A percentile compares a stretch with the other conserved stretches of the same genome.
Evolutionary conservation across 2,888 invertebrate species (phyloP).

Genomic region (Andrena praecox): DNA sequence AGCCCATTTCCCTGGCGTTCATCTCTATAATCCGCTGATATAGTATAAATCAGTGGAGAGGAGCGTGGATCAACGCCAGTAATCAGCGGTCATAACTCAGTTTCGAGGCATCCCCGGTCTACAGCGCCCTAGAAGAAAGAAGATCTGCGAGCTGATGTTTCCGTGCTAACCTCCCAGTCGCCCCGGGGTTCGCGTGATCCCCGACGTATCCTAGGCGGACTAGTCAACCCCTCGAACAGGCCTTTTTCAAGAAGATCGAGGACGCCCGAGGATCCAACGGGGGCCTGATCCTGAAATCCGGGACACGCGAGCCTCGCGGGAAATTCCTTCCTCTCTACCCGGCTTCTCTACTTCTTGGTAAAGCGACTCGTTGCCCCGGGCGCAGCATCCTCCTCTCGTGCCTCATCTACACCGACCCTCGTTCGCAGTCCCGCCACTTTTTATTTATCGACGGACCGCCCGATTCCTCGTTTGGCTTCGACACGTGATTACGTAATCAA

Average conservation of each 20-base stretch:
- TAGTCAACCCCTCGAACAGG: constrained; percentile 77
- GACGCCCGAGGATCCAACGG: constrained; percentile 73
- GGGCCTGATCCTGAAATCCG: constrained; percentile 79
- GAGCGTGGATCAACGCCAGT: constrained; percentile 51
- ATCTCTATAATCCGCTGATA: constrained; percentile 8
- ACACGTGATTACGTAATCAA: constrained; percentile 20
- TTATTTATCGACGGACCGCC: constrained; percentile 61
- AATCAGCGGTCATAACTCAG: constrained; percentile 58
- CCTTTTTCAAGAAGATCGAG: constrained; percentile 74
- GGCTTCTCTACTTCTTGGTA: constrained; percentile 77
- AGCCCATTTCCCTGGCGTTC: not conserved
- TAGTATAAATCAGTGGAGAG: constrained; percentile 9
- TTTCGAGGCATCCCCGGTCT: constrained; percentile 41
- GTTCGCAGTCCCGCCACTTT: constrained; percentile 49
- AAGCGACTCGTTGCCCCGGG: constrained; percentile 62
- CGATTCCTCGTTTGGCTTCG: constrained; percentile 26
- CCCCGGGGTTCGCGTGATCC: constrained; percentile 79
- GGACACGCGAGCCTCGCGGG: constrained; percentile 84
- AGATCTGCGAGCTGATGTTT: constrained; percentile 67
- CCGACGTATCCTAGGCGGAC: constrained; percentile 75
- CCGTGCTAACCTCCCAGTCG: constrained; percentile 68
- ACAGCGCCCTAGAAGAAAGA: constrained; percentile 39
- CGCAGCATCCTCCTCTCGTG: constrained; percentile 55
- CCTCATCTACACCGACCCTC: constrained; percentile 47
- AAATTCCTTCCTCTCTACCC: constrained; percentile 80